Evolutionary conservation across 2,888 invertebrate species (phyloP), one percentile per base, ranked within the genome.

Genomic region (Cephalotes varians): DNA sequence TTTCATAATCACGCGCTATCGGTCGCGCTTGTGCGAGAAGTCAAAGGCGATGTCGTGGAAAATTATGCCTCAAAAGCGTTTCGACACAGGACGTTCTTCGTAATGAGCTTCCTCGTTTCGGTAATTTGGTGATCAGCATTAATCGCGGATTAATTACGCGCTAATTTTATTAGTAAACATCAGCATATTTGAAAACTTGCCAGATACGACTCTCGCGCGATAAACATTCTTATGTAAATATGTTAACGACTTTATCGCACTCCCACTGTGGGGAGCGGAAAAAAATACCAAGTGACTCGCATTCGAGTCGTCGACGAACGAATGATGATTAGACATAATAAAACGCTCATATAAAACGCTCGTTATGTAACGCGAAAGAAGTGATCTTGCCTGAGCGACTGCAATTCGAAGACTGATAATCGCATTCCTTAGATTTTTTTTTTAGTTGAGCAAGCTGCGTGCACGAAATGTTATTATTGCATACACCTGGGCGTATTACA

Each of bases 181-280:
- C 80, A 47, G 62, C 81, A 49, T 49, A 58, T 58, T 79, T 69
- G 67, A 77, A 77, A 64, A 44, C 56, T 47, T 44, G 80, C 60
- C 84, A 64, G 72, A 88, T 81, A 72, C 76, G 64, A 2, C 34
- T 51, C n/a, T 12, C 47, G 85, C 7, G 58, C 80, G 90, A 90
- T 90, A 90, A 90, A 81, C 2, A 84, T 86, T 87, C 90, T 89
- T 87, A 83, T 87, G 89, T 85, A 89, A 89, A 89, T 90, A 84
- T 56, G 79, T 76, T 69, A 81, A 85, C 80, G 56, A 40, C 37
- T 85, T 86, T 88, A 89, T 89, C 89, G 73, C 51, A 79, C 18
- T 47, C 67, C 82, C 81, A 80, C 84, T 83, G 81, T 12, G 31
- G 69, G 21, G 18, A 31, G 12, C 10, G 71, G 72, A 65, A 65